Percentiles rank a stretch among this genome's conserved stretches.
phyloP scores from a whole-genome alignment of 1,140 invertebrate genomes.

The Drosophila guanche region DNA sequence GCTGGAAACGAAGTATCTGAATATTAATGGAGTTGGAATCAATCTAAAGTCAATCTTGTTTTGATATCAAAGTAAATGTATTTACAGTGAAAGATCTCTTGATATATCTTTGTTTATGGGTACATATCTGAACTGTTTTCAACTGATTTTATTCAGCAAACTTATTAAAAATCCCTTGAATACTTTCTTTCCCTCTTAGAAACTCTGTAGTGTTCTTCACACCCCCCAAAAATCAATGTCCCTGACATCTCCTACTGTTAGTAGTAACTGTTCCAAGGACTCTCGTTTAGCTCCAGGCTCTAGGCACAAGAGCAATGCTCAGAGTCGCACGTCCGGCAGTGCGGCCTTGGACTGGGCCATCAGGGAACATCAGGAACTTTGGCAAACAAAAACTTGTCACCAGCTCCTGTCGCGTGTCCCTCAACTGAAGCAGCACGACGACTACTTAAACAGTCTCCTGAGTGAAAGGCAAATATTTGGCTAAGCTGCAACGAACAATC shows the following conservation, averaged over 20 bases:
- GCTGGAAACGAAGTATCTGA: not conserved
- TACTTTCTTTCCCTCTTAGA: not conserved
- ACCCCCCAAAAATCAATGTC: slow-evolving; percentile 23
- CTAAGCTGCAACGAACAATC: slow-evolving; percentile 4
- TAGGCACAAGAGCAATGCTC: not conserved
- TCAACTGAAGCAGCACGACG: slow-evolving; percentile 73
- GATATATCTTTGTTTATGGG: no score
- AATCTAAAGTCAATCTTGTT: no score
- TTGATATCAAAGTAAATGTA: no score
- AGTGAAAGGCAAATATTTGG: slow-evolving; percentile 2
- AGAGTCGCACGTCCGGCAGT: slow-evolving; percentile 22
- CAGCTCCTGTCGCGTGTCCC: slow-evolving; percentile 83
- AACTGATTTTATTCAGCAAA: not conserved
- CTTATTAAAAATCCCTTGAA: slow-evolving; percentile 8
- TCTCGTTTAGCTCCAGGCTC: slow-evolving; percentile 23
- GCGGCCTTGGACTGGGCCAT: slow-evolving; percentile 44
- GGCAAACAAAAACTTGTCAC: slow-evolving; percentile 63
- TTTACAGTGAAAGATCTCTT: no score
- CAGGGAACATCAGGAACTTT: slow-evolving; percentile 19
- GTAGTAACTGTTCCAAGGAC: slow-evolving; percentile 24
- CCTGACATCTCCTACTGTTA: slow-evolving; percentile 51
- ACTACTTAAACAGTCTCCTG: slow-evolving; percentile 71
- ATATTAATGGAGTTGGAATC: not conserved
- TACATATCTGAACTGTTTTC: no score
- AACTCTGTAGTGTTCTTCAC: no score